Base-by-base conservation (phyloP, 2,797 vertebrate species). In the Bradypodion pumilum region DNA sequence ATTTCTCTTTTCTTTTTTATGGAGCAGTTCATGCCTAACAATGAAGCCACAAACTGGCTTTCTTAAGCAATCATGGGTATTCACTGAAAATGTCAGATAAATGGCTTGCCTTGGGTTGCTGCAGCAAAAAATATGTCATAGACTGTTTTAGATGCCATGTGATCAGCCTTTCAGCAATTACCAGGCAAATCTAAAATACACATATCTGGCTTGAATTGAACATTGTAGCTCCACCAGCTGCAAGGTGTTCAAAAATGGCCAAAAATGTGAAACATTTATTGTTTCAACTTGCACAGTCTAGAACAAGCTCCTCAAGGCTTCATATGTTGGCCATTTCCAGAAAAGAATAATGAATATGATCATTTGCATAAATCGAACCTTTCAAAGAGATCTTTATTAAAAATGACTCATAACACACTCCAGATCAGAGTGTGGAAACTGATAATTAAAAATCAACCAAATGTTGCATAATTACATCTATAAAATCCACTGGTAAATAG, bases 41-140 rank as follows among this genome's bases (percentile, higher is more conserved):
- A 49, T 78, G 44, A 78, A 78, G 62, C 23, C 21, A 35, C 42
- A 78, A 78, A 79, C 49, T 68, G n/a, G 78, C 13, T 69, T 66
- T 46, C 44, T 79, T 80, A 68, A 52, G 63, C 12, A 68, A 68
- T 49, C 46, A 37, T 68, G 65, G 35, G 23, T 27, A 68, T 79
- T 68, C 40, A 37, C 63, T 80, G 78, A 52, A 79, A 78, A 80
- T 80, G 77, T 23, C n/a, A 32, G 42, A 32, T 25, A 66, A 68
- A 46, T 68, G 32, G 32, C 7, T 68, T 65, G 62, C 37, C 25
- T 78, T 63, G 27, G n/a, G 29, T 65, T 77, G 78, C 12, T 44
- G 4, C 59, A 62, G 65, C 32, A 68, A 52, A n/a, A 66, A n/a
- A 66, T 23, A 80, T 37, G 32, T 32, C 9, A n/a, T 25, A 19